Conservation (phyloP, 1,140 invertebrate genomes). For the Heliconius melpomene region DNA sequence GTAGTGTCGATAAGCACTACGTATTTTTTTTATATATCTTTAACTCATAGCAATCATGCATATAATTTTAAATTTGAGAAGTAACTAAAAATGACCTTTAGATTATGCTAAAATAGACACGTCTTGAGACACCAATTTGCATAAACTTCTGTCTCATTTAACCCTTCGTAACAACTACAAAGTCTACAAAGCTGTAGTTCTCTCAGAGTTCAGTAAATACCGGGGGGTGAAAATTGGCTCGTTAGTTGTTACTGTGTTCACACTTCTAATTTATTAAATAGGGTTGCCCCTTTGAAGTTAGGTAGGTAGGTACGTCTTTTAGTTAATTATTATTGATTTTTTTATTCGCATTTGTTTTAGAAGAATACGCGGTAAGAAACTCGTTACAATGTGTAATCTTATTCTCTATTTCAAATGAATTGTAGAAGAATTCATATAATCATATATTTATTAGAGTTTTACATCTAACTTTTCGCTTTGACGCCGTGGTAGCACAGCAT, state of each 20-base stretch:
- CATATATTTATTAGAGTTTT: no score
- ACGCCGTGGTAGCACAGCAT: no score
- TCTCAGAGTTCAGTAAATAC: neutral
- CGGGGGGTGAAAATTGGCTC: neutral
- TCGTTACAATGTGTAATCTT: no score
- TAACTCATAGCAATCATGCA: no score
- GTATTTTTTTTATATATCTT: no score
- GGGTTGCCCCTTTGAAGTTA: neutral
- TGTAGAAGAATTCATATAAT: no score
- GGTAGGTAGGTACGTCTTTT: neutral
- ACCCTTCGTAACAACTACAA: slow-evolving; percentile 10
- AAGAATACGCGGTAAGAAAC: no score
- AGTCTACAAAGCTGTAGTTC: neutral
- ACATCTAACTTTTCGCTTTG: no score
- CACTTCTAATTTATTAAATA: neutral
- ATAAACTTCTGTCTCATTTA: neutral
- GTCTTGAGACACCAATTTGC: neutral
- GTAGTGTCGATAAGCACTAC: no score
- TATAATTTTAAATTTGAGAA: neutral
- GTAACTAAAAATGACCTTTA: neutral
- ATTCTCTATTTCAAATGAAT: no score
- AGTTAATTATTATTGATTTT: neutral
- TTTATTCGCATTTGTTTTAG: neutral
- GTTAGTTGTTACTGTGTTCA: neutral
- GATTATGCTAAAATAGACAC: neutral